phyloP scores from a whole-genome alignment of 2,797 vertebrate genomes.

The Sitta carolinensis region DNA sequence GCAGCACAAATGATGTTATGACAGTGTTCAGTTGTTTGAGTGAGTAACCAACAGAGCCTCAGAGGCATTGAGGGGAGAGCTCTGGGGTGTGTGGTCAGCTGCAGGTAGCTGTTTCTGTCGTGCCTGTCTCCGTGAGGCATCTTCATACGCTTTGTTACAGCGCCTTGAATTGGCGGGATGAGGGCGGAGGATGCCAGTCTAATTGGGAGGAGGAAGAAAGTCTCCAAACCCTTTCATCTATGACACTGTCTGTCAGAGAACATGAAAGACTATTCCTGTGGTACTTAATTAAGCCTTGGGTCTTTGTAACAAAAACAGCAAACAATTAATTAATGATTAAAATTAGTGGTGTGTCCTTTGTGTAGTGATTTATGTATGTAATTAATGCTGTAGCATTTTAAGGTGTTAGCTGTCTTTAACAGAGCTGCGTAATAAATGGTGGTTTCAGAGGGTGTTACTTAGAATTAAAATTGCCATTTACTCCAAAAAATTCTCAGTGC shows the following conservation, averaged over 20 bases:
- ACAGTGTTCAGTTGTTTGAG: neutral
- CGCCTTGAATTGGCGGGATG: neutral
- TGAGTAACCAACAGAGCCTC: neutral
- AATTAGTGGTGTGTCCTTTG: conserved; percentile 34
- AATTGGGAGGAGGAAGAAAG: conserved; percentile 14
- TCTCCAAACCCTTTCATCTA: conserved; percentile 27
- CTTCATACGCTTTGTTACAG: neutral
- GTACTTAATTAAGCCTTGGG: conserved; percentile 59
- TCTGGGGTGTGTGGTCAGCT: neutral
- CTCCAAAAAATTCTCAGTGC: neutral
- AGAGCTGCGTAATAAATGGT: neutral
- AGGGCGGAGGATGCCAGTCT: neutral
- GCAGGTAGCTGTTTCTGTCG: neutral
- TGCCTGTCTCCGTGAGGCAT: neutral
- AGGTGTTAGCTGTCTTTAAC: conserved; percentile 20
- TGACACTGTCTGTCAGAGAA: conserved; percentile 55
- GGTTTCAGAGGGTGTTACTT: neutral
- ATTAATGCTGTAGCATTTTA: conserved; percentile 47
- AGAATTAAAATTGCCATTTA: conserved; percentile 23
- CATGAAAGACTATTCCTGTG: conserved; percentile 56
- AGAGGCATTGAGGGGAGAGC: neutral
- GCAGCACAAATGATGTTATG: neutral
- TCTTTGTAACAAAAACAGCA: conserved; percentile 43
- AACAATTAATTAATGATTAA: conserved; percentile 69
- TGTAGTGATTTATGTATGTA: conserved; percentile 60